Evolutionary conservation across 2,888 invertebrate species (phyloP).

Genomic region (Habrosyne pyritoides): DNA sequence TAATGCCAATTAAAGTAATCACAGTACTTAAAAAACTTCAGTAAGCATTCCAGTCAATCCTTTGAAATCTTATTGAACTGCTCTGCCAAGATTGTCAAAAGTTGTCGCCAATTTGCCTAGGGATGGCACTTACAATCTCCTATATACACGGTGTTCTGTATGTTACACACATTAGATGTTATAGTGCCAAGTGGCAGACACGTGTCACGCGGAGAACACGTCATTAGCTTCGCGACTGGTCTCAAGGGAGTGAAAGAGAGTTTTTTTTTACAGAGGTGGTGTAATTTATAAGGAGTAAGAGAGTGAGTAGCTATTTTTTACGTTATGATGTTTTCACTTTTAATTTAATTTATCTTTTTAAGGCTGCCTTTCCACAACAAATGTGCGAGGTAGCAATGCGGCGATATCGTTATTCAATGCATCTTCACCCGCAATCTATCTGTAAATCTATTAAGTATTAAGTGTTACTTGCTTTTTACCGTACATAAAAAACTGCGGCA

Average conservation of each 20-base stretch:
- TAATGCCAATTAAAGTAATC: too few relatives aligned
- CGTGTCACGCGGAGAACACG: slow-evolving; percentile 69
- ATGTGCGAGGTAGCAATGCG: too few relatives aligned
- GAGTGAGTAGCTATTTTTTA: neutral
- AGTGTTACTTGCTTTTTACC: too few relatives aligned
- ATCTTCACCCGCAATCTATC: too few relatives aligned
- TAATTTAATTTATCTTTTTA: too few relatives aligned
- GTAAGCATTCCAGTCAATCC: neutral
- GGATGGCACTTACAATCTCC: slow-evolving; percentile 29
- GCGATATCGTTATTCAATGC: too few relatives aligned
- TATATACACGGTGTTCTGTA: slow-evolving; percentile 18
- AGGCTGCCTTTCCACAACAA: too few relatives aligned
- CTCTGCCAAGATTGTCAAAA: neutral
- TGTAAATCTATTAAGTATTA: too few relatives aligned
- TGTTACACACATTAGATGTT: slow-evolving; percentile 56
- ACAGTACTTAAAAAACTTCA: neutral
- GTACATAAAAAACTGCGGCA: too few relatives aligned
- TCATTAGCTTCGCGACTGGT: slow-evolving; percentile 71
- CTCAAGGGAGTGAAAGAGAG: slow-evolving; percentile 56
- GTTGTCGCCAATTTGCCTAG: slow-evolving; percentile 21
- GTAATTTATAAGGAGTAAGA: neutral
- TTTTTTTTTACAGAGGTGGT: slow-evolving; percentile 34
- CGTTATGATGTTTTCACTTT: too few relatives aligned
- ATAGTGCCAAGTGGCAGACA: slow-evolving; percentile 68
- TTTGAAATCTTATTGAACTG: neutral